These are phyloP conservation scores for Myzus persicae DNA, from an alignment of 1,140 invertebrate species.

Conservation along the genomic window DNA sequence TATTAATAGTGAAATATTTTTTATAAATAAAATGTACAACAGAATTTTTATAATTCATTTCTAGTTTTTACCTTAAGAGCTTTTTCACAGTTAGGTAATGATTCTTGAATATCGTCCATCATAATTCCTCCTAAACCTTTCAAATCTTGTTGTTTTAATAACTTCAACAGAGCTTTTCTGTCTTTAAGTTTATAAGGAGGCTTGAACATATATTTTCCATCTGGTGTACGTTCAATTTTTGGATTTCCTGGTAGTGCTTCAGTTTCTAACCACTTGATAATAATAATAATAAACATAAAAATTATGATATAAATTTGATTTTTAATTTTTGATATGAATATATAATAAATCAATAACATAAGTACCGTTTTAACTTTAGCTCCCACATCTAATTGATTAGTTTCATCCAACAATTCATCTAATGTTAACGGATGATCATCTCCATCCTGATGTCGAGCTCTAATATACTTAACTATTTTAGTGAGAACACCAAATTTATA, in stretches of 20 bases:
- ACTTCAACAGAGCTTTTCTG: slow-evolving; percentile 77
- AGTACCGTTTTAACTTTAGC: slow-evolving; percentile 73
- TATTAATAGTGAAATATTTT: not conserved
- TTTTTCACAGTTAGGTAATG: slow-evolving; percentile 91
- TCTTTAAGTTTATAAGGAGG: slow-evolving; percentile 93
- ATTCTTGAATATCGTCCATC: slow-evolving; percentile 95
- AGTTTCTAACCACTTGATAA: slow-evolving; percentile 77
- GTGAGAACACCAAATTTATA: slow-evolving; percentile 94
- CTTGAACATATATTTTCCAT: slow-evolving; percentile 90
- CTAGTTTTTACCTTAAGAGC: slow-evolving; percentile 78
- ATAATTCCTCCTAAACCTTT: slow-evolving; percentile 94
- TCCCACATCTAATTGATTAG: slow-evolving; percentile 93
- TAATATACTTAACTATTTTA: slow-evolving; percentile 98
- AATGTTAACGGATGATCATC: slow-evolving; percentile 90
- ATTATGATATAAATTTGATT: not conserved
- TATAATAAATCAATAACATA: slow-evolving; percentile 46
- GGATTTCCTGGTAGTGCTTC: slow-evolving; percentile 92
- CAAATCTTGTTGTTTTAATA: slow-evolving; percentile 92
- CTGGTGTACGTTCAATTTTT: slow-evolving; percentile 84
- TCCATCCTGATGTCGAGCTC: slow-evolving; percentile 89
- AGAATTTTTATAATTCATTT: not conserved
- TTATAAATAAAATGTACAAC: not conserved
- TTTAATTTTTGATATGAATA: not conserved
- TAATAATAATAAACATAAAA: slow-evolving; percentile 64
- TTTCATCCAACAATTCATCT: slow-evolving; percentile 98